Conservation (phyloP, 64 coral and sea anemone species). For the Montipora cactus region DNA sequence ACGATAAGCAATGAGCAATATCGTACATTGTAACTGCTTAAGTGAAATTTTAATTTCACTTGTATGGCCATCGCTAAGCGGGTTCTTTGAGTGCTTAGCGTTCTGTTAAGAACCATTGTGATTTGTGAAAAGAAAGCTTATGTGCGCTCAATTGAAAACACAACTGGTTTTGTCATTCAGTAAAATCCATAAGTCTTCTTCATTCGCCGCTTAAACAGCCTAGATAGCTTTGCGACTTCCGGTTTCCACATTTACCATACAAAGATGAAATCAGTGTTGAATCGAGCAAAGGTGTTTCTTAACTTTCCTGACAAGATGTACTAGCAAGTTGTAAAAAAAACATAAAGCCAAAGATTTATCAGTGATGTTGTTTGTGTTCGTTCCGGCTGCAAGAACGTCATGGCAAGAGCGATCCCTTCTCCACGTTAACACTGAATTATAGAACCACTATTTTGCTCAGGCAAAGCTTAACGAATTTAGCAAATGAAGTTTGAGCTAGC, state of each 20-base stretch:
- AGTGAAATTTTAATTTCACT: neutral
- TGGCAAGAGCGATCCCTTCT: too few species aligned
- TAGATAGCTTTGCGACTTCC: neutral
- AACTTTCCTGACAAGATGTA: too few species aligned
- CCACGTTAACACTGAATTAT: too few species aligned
- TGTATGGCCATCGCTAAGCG: neutral
- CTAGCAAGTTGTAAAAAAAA: too few species aligned
- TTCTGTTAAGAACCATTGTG: neutral
- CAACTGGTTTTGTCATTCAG: neutral
- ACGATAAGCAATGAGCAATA: neutral
- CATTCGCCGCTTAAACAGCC: neutral
- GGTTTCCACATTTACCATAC: neutral
- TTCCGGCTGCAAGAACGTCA: too few species aligned
- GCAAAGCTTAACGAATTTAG: too few species aligned
- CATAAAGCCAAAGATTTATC: too few species aligned
- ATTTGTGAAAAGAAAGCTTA: neutral
- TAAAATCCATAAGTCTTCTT: neutral
- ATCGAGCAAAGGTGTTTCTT: too few species aligned
- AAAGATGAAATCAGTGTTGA: too few species aligned
- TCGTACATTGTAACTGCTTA: neutral
- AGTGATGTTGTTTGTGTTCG: too few species aligned
- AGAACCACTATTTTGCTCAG: too few species aligned
- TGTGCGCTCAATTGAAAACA: neutral
- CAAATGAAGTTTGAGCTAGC: too few species aligned
- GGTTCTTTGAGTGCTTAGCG: neutral